Evolutionary conservation across 2,797 vertebrate genomes (phyloP).

Genomic region (Peromyscus eremicus): DNA sequence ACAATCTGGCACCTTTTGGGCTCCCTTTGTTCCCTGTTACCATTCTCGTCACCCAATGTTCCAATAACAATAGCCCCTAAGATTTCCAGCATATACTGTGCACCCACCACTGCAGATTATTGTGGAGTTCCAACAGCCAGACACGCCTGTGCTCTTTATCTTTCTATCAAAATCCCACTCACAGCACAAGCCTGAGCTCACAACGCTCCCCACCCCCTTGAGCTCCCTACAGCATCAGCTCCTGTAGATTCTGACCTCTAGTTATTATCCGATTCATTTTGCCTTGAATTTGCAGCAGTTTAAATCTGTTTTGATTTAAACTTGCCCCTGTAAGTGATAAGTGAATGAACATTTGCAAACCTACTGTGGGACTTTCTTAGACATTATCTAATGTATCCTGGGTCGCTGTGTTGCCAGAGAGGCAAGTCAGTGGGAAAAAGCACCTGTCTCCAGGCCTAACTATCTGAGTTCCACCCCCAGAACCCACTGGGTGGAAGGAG

Average conservation of each 20-base stretch:
- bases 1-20: background rate
- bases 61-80: background rate
- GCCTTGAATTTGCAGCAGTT: background rate
- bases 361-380: background rate
- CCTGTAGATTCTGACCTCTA: background rate
- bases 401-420: background rate
- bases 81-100: background rate
- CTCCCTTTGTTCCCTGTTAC: background rate
- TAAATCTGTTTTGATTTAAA: constrained; percentile 47
- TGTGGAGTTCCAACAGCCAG: background rate
- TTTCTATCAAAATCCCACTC: constrained; percentile 12
- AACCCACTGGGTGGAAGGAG: background rate
- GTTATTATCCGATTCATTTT: background rate
- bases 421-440: background rate
- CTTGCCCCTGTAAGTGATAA: background rate
- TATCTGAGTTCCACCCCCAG: background rate
- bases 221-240: background rate
- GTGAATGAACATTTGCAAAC: background rate
- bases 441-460: background rate
- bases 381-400: background rate
- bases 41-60: background rate
- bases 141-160: background rate
- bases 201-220: too few relatives aligned
- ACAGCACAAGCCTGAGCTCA: background rate
- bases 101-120: background rate